Conservation (phyloP, 2,888 invertebrate genomes). For the Drosophila ustulata region DNA sequence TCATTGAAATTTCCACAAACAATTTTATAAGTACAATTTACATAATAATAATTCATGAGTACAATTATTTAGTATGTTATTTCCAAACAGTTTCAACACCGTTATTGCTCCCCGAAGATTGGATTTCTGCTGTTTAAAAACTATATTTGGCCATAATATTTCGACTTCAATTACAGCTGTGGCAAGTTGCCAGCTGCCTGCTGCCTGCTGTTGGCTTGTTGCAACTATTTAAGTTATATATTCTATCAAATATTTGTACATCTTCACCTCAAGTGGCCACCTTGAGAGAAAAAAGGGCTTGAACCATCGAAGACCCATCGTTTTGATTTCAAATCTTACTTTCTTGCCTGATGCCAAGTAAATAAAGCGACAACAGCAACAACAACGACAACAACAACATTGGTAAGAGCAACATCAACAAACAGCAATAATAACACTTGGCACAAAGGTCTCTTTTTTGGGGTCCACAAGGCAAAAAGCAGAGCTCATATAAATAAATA, state of each 20-base stretch:
- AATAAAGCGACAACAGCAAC: constrained; percentile 45
- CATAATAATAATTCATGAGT: no score
- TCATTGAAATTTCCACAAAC: no score
- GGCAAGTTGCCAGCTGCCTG: constrained; percentile 2
- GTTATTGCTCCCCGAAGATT: no score
- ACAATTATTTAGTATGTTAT: no score
- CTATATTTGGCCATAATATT: neutral
- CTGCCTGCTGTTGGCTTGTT: constrained; percentile 1
- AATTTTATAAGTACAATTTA: no score
- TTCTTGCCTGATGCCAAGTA: constrained; percentile 50
- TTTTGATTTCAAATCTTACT: constrained; percentile 67
- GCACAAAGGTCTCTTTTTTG: constrained; percentile 57
- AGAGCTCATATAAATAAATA: constrained; percentile 75
- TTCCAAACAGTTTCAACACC: no score
- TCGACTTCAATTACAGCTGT: neutral
- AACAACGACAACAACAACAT: constrained; percentile 30
- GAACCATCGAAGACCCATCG: constrained; percentile 30
- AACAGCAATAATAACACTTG: constrained; percentile 58
- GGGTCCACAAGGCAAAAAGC: constrained; percentile 56
- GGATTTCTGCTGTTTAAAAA: no score
- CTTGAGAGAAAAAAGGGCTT: constrained; percentile 1
- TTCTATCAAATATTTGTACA: constrained; percentile 55
- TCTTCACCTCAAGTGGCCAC: constrained; percentile 43
- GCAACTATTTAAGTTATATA: constrained; percentile 45
- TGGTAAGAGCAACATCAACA: constrained; percentile 30